Base-by-base conservation (phyloP, 2,888 invertebrate species). In the Dolichomitus sp. region DNA sequence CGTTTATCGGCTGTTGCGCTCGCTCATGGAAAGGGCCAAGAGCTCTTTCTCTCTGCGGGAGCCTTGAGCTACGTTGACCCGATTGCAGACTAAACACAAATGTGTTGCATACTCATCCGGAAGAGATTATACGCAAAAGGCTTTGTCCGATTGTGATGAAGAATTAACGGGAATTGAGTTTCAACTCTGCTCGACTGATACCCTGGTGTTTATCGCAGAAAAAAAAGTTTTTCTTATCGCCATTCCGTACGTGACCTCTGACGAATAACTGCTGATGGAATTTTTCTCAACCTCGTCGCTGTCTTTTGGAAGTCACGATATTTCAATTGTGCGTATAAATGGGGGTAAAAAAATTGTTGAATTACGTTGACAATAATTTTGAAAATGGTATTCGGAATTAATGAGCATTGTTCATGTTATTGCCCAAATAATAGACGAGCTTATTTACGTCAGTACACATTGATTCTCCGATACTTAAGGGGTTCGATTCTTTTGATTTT, bases 71-170 rank as follows among this genome's bases (percentile, higher is more conserved):
- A 42, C 42, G 59, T 45, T 73, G 75, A 66, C 66, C 75, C 63
- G 52, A 75, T 52, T 75, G 75, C 75, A 75, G 75, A 75, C 65
- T 75, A 50, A 65, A 75, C 75, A 75, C 30, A 65, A 75, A 54
- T 65, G 42, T 9, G 65, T 17, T 45, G 4, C 27, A 52, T 19
- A 61, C 48, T 73, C 45, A 42, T 73, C 30, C 77, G 61, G 66
- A 66, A 77, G 66, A 69, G 69, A 69, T 69, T 68, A 66, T 7
- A 40, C 7, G 19, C 37, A 37, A 0, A 23, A 52, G 69, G 30
- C 54, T 52, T 52, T 68, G 68, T 14, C 27, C 50, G 68, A 52
- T 68, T 68, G 68, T n/a, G 45, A 19, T 12, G 42, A 27, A 42
- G 30, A 70, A 70, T 70, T 70, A 57, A 27, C 27, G 70, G 17